Evolutionary conservation across 1,140 invertebrate species (phyloP), one percentile per base, ranked within the genome.

Genomic region (Brachionus manjavacas): DNA sequence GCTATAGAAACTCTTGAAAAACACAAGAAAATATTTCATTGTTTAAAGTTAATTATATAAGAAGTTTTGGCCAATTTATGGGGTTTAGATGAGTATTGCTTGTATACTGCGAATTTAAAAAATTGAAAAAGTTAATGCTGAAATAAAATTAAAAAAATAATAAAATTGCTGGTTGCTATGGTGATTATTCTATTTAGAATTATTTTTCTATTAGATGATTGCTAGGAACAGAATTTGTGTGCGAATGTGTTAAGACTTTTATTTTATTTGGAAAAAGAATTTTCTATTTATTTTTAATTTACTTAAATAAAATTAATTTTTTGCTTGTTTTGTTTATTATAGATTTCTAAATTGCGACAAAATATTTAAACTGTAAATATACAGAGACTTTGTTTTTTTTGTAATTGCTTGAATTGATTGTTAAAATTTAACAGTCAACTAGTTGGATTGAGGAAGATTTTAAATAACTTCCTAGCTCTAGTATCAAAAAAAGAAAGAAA

Each of bases 21-120:
- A 68, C 66, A 31, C 25, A 68, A 68, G 31, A 31, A 68, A 35
- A 25, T 35, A 25, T 16, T 25, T 66, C 39, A 31, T 68, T 31
- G 25, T 74, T 74, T 16, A 23, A 60, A 60, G 16, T 60, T 74
- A 76, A 76, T 76, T 76, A 52, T 76, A 76, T 76, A 76, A 76
- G 20, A 76, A 46, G 72, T 60, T 60, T 20, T 60, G 52, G 52
- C 16, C 25, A 60, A 20, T 60, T 60, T 60, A 60, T 60, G 52
- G 20, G n/a, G 20, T 60, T 9, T 60, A 20, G 20, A 60, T 23
- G 52, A 60, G 41, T 76, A 12, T 6, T 49, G 41, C 41, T 76
- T 76, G 25, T 49, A 72, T 41, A 35, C 68, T 20, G 28, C 31
- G 39, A 72, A 72, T 41, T 16, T 43, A 72, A 72, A 72, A 72